Evolutionary conservation across 2,113 vertebrate genomes (phyloP).

Genomic region (Syrmaticus mikado): DNA sequence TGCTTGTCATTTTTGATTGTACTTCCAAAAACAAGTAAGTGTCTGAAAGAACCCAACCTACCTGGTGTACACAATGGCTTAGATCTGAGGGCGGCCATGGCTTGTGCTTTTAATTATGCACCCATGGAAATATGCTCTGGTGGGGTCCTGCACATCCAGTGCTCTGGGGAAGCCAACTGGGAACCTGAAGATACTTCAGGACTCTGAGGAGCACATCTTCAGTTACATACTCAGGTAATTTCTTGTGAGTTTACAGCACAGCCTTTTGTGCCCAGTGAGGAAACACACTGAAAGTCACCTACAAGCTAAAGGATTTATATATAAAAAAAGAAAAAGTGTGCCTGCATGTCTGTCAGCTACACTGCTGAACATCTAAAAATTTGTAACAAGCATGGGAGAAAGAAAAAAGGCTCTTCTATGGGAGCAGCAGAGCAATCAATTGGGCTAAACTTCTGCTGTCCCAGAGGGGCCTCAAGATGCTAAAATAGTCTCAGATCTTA

Average conservation of each 20-base stretch:
- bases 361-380: constrained; percentile 36
- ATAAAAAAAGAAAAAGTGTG: background rate
- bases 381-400: background rate
- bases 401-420: background rate
- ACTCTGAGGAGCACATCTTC: background rate
- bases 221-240: background rate
- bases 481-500: background rate
- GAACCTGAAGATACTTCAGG: background rate
- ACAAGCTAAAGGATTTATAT: background rate
- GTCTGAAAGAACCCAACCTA: background rate
- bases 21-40: background rate
- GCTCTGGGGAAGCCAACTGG: background rate
- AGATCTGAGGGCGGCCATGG: background rate
- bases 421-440: constrained; percentile 3
- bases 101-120: background rate
- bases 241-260: background rate
- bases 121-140: background rate
- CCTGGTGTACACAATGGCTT: background rate
- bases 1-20: background rate
- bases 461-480: background rate
- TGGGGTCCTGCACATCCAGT: background rate
- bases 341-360: background rate
- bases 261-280: background rate
- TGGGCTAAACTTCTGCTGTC: background rate
- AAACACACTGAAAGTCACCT: background rate